These are phyloP conservation scores for Lobophora halterata DNA, from an alignment of 2,888 invertebrate species.

Conservation along the genomic window DNA sequence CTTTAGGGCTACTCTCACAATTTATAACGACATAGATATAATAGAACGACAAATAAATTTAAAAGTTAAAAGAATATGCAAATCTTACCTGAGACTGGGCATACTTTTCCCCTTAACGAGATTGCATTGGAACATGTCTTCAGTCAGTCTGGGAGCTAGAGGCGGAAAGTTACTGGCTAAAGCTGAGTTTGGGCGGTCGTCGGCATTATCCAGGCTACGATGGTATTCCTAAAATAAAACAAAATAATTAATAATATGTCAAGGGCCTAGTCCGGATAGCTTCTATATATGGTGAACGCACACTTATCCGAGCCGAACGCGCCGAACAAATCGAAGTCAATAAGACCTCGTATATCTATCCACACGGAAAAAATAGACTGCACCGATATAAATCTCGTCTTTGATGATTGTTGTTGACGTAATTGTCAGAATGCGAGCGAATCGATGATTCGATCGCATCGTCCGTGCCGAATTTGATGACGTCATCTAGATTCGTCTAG, in stretches of 20 bases:
- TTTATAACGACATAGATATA: conserved; percentile 11
- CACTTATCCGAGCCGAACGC: too few relatives aligned
- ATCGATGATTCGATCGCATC: too few relatives aligned
- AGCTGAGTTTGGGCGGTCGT: conserved; percentile 86
- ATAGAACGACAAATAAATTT: conserved; percentile 19
- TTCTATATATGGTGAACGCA: too few relatives aligned
- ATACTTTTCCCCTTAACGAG: conserved; percentile 97
- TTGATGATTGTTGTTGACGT: too few relatives aligned
- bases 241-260: conserved; percentile 1
- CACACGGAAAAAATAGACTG: too few relatives aligned
- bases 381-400: too few relatives aligned
- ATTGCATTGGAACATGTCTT: conserved; percentile 81
- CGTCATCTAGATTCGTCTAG: too few relatives aligned
- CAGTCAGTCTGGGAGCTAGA: conserved; percentile 74
- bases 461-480: too few relatives aligned
- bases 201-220: conserved; percentile 90
- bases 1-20: conserved; percentile 5
- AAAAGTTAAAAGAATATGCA: not conserved
- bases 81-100: conserved; percentile 93
- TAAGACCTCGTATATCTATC: too few relatives aligned
- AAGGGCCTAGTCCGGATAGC: conserved; percentile 5
- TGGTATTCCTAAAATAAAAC: conserved; percentile 85
- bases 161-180: conserved; percentile 84
- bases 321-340: too few relatives aligned
- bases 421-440: too few relatives aligned